Evolutionary conservation across 2,888 invertebrate species (phyloP), one percentile per base, ranked within the genome.

Genomic region (Halocaridina rubra): DNA sequence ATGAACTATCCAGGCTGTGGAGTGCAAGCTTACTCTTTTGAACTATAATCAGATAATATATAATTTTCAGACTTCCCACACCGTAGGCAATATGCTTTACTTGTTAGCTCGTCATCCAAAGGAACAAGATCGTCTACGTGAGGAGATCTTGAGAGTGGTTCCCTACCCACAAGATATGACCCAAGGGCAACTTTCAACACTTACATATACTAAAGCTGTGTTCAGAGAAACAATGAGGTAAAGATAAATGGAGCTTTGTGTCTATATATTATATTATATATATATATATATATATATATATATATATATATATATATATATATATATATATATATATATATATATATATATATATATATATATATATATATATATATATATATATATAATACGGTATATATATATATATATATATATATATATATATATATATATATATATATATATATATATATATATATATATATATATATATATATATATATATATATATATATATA

Each of bases 181-280:
- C 4, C 79, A 71, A 2, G 61, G 72, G 3, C 84, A 84, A 19
- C 67, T 84, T 2, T 10, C 30, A 2, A 16, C 53, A 8, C 75
- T 84, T 8, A 27, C 84, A 27, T 84, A 84, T 67, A 39, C 74
- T 24, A 79, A 80, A 53, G 84, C 84, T 22, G 74, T 74, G 10
- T 80, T 84, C 74, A 61, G 79, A 33, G 84, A 84, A 67, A 67
- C 79, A 2, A 22, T 81, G n/a, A 81, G 81, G 81, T 81, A n/a
- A n/a, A n/a, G n/a, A n/a, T n/a, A n/a, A n/a, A n/a, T n/a, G n/a
- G n/a, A n/a, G n/a, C n/a, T n/a, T n/a, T n/a, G 7, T 13, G 80
- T 2, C 3, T 29, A 29, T 27, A 22, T 61, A n/a, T 61, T 24
- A 74, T 53, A 46, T 22, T 46, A 39, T 46, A 72, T 46, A 72